A percentile compares a stretch with the other conserved stretches of the same genome.
Evolutionary conservation across 2,888 invertebrate species (phyloP).

Genomic region (Amitus sp.): DNA sequence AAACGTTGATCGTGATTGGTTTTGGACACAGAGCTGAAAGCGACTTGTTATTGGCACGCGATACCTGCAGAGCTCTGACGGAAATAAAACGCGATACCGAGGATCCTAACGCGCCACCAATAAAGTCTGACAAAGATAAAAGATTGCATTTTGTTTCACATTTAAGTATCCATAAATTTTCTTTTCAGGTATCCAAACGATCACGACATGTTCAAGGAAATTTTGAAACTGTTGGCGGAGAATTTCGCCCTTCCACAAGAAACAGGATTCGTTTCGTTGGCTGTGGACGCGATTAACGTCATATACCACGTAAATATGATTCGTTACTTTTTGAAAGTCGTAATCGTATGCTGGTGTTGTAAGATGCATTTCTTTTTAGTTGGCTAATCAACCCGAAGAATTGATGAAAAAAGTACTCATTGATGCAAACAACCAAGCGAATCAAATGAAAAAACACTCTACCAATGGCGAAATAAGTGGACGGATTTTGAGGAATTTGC

Average conservation of each 20-base stretch:
- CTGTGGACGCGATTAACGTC: slow-evolving; percentile 70
- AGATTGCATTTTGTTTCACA: too few relatives aligned
- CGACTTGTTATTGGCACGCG: slow-evolving; percentile 69
- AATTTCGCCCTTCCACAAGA: slow-evolving; percentile 65
- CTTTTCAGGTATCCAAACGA: slow-evolving; percentile 66
- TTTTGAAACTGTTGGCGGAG: slow-evolving; percentile 67
- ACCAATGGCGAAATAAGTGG: slow-evolving; percentile 25
- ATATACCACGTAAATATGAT: slow-evolving; percentile 70
- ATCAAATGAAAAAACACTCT: neutral
- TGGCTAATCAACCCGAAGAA: slow-evolving; percentile 71
- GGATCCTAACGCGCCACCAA: slow-evolving; percentile 58
- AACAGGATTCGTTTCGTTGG: slow-evolving; percentile 69
- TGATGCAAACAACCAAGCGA: neutral
- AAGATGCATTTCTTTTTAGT: slow-evolving; percentile 59
- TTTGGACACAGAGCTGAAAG: slow-evolving; percentile 69
- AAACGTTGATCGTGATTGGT: slow-evolving; percentile 78
- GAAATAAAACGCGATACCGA: slow-evolving; percentile 64
- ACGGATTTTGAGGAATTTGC: slow-evolving; percentile 62
- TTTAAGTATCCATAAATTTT: too few relatives aligned
- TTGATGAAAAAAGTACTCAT: slow-evolving; percentile 48
- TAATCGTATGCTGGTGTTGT: too few relatives aligned
- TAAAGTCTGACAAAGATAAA: slow-evolving; percentile 50
- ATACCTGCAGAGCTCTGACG: slow-evolving; percentile 71
- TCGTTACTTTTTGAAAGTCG: too few relatives aligned
- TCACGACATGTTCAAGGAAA: slow-evolving; percentile 69